Percentiles rank a stretch among this genome's conserved stretches.
These are phyloP conservation scores for Daktulosphaira vitifoliae DNA, from an alignment of 1,140 invertebrate species.

Conservation along the genomic window DNA sequence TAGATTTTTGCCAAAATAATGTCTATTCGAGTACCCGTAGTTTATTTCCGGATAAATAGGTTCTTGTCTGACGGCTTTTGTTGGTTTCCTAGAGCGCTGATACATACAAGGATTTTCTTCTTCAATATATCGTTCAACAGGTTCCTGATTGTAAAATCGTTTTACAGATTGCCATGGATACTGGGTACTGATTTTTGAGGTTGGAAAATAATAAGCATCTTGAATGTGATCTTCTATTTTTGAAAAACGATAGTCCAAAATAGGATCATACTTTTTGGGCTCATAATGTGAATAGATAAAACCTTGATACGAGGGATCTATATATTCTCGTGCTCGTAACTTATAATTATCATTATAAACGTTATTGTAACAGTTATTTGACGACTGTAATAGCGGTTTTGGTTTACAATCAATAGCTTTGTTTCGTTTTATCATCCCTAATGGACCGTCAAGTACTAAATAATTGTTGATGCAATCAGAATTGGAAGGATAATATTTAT, in stretches of 20 bases:
- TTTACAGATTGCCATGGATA: slow-evolving; percentile 3
- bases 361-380: background rate
- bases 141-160: slow-evolving; percentile 10
- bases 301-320: background rate
- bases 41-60: background rate
- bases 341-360: background rate
- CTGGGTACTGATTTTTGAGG: slow-evolving; percentile 2
- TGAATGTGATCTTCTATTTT: background rate
- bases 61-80: background rate
- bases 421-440: background rate
- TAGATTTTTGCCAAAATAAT: background rate
- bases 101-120: slow-evolving; percentile 9
- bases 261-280: background rate
- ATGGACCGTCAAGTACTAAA: background rate
- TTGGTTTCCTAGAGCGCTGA: background rate
- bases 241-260: background rate
- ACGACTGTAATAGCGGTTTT: background rate
- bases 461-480: slow-evolving; percentile 5
- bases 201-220: slow-evolving; percentile 10
- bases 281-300: background rate
- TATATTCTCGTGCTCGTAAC: background rate
- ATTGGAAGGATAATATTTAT: background rate
- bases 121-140: slow-evolving; percentile 9
- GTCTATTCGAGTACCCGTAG: too few species aligned
- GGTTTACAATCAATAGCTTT: background rate